Conservation (phyloP, 2,888 invertebrate species). For the Amphipyra berbera region DNA sequence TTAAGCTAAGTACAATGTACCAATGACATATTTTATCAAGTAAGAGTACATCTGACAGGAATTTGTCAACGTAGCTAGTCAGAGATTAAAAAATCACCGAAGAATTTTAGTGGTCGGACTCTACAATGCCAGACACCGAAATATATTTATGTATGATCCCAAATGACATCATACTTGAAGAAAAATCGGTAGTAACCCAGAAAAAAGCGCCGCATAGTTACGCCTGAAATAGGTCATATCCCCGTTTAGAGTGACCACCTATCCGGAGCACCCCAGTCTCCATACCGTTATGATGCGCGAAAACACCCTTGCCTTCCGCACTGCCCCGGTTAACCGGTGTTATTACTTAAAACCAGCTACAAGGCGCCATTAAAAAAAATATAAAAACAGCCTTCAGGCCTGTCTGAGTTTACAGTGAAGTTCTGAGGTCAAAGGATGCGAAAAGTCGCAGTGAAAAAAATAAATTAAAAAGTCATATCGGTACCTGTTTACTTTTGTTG, state of each 20-base stretch:
- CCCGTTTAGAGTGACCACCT: slow-evolving; percentile 78
- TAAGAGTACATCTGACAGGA: neutral
- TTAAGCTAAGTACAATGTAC: slow-evolving; percentile 20
- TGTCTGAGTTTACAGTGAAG: slow-evolving; percentile 14
- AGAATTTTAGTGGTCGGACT: slow-evolving; percentile 11
- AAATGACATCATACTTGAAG: slow-evolving; percentile 58
- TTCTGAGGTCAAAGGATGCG: slow-evolving; percentile 42
- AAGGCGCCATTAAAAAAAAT: slow-evolving; percentile 35
- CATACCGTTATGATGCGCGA: slow-evolving; percentile 75
- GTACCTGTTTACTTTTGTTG: slow-evolving; percentile 90
- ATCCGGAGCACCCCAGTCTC: slow-evolving; percentile 70
- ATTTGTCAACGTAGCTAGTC: neutral
- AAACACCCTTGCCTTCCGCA: slow-evolving; percentile 65
- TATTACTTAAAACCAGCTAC: slow-evolving; percentile 26
- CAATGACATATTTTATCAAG: slow-evolving; percentile 27
- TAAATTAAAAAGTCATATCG: slow-evolving; percentile 68
- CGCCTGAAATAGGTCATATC: slow-evolving; percentile 86
- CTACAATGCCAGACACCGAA: slow-evolving; percentile 20
- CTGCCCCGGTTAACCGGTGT: slow-evolving; percentile 48
- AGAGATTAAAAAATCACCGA: slow-evolving; percentile 1
- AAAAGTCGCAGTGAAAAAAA: slow-evolving; percentile 64
- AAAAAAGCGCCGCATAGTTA: slow-evolving; percentile 68
- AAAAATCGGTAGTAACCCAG: slow-evolving; percentile 62
- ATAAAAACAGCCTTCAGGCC: neutral
- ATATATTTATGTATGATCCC: slow-evolving; percentile 43